These are phyloP conservation scores for Wasmannia auropunctata DNA, from an alignment of 1,140 invertebrate species.

Conservation along the genomic window DNA sequence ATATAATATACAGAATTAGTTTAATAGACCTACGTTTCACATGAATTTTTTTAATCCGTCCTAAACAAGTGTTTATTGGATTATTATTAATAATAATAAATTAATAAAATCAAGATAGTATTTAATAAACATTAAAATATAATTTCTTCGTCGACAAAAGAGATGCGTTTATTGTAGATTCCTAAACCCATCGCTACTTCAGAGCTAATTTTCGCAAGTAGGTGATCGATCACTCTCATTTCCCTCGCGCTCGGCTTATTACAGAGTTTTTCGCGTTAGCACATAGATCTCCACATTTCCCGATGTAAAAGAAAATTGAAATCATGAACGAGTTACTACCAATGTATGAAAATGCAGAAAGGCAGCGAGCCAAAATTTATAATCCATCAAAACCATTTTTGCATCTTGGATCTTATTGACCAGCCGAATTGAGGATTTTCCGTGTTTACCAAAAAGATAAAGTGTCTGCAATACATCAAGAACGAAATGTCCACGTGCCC, in stretches of 20 bases:
- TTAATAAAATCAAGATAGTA: not conserved
- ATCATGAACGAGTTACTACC: not conserved
- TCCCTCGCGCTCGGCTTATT: conserved; percentile 44
- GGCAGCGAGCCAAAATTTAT: conserved; percentile 55
- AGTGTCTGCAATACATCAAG: conserved; percentile 72
- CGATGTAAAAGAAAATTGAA: conserved; percentile 36
- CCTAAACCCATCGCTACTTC: conserved; percentile 58
- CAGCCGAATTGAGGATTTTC: conserved; percentile 64
- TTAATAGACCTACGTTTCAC: not conserved
- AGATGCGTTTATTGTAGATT: conserved; percentile 49
- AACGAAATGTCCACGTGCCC: conserved; percentile 32
- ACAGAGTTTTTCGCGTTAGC: conserved; percentile 44
- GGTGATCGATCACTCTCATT: conserved; percentile 70
- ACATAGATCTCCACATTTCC: conserved; percentile 62
- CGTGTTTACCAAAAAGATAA: conserved; percentile 72
- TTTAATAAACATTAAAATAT: conserved; percentile 1
- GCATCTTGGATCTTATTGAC: conserved; percentile 57
- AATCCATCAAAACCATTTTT: conserved; percentile 29
- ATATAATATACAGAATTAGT: too few relatives aligned
- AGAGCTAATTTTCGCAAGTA: conserved; percentile 67
- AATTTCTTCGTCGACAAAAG: not conserved
- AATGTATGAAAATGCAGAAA: conserved; percentile 50
- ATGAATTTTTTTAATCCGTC: not conserved
- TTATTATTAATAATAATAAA: not conserved
- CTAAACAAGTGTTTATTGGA: not conserved